Conservation (phyloP, 2,888 invertebrate genomes). For the Actias luna region DNA sequence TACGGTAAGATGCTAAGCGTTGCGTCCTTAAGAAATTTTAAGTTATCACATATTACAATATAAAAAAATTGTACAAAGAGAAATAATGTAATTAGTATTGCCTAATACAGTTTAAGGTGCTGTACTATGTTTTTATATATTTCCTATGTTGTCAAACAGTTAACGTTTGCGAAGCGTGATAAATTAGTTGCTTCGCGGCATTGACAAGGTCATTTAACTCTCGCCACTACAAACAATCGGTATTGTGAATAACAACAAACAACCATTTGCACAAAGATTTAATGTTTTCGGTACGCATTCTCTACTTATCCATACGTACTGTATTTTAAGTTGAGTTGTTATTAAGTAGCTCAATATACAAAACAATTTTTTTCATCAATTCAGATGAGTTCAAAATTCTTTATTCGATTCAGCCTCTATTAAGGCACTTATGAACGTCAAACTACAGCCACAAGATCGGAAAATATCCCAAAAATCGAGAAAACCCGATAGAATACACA, state of each 20-base stretch:
- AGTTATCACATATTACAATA: neutral
- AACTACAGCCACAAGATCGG: too few relatives aligned
- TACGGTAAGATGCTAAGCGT: neutral
- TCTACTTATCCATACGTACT: neutral
- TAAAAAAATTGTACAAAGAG: too few relatives aligned
- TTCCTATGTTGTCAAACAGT: slow-evolving; percentile 54
- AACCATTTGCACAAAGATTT: slow-evolving; percentile 8
- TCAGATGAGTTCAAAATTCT: too few relatives aligned
- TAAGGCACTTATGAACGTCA: too few relatives aligned
- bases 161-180: slow-evolving; percentile 53
- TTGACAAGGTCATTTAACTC: slow-evolving; percentile 60
- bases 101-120: neutral
- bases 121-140: slow-evolving; percentile 32
- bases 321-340: too few relatives aligned
- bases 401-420: too few relatives aligned
- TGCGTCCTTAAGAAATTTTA: neutral
- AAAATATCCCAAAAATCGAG: too few relatives aligned
- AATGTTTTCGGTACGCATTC: neutral
- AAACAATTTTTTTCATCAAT: too few relatives aligned
- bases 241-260: slow-evolving; percentile 11
- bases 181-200: slow-evolving; percentile 53
- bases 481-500: too few relatives aligned
- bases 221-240: slow-evolving; percentile 31
- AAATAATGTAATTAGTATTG: slow-evolving; percentile 1
- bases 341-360: too few relatives aligned